Conservation (phyloP, 2,113 vertebrate species). For the Synodontis membranacea region DNA sequence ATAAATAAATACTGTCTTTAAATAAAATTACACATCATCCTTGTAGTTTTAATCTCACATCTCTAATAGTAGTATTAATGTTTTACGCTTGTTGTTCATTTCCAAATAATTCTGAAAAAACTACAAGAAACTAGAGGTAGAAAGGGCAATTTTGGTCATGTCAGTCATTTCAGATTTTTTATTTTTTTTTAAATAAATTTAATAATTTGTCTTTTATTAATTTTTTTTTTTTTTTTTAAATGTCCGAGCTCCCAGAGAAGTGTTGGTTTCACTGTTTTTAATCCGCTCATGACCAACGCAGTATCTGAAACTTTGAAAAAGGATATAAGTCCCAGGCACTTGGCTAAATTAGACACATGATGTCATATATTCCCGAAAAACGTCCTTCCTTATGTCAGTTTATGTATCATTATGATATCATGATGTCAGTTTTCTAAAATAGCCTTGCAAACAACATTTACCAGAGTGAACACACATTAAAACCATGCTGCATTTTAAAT, state of each 20-base stretch:
- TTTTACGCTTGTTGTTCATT: not conserved
- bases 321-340: not conserved
- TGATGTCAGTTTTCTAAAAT: not conserved
- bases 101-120: not conserved
- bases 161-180: too few species aligned
- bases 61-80: not conserved
- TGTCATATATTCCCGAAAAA: too few species aligned
- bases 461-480: not conserved
- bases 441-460: not conserved
- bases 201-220: too few species aligned
- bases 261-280: not conserved
- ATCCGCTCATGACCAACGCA: not conserved
- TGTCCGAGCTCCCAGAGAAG: not conserved
- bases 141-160: not conserved
- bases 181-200: too few species aligned
- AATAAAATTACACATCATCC: not conserved
- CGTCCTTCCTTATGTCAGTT: too few species aligned
- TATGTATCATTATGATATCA: not conserved
- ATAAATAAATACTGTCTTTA: too few species aligned
- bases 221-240: too few species aligned
- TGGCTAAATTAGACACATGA: not conserved
- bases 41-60: not conserved
- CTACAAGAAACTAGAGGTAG: not conserved
- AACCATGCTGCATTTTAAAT: not conserved
- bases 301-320: not conserved